Evolutionary conservation across 2,113 vertebrate genomes (phyloP).

Genomic region (Eira barbara): DNA sequence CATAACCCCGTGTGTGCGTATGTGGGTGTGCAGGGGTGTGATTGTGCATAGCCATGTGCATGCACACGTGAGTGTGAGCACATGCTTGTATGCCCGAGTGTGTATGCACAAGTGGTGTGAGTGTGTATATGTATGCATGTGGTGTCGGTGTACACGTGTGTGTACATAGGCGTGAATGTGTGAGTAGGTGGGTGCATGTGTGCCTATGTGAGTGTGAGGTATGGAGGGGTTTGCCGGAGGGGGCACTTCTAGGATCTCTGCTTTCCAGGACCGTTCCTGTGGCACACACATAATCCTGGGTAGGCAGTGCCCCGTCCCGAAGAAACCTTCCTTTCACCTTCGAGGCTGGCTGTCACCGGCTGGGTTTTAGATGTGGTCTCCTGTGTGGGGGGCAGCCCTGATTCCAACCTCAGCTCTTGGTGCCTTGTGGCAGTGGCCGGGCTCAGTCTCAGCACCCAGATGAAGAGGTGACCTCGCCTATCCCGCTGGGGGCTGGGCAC

Average conservation of each 20-base stretch:
- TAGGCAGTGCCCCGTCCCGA: rapidly evolving
- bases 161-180: background rate
- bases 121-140: background rate
- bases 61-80: too few relatives aligned
- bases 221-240: background rate
- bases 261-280: background rate
- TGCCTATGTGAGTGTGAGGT: background rate
- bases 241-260: background rate
- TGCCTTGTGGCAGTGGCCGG: background rate
- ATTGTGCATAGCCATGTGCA: background rate
- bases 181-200: background rate
- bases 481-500: background rate
- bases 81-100: rapidly evolving
- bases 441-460: rapidly evolving
- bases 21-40: background rate
- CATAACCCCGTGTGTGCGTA: rapidly evolving
- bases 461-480: rapidly evolving
- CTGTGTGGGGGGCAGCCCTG: background rate
- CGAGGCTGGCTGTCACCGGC: rapidly evolving
- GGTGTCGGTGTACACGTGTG: background rate
- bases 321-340: rapidly evolving
- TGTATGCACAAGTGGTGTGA: too few relatives aligned
- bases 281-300: background rate
- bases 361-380: rapidly evolving
- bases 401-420: background rate